Evolutionary conservation across 2,797 vertebrate genomes (phyloP).

Genomic region (Gadopsis marmoratus): DNA sequence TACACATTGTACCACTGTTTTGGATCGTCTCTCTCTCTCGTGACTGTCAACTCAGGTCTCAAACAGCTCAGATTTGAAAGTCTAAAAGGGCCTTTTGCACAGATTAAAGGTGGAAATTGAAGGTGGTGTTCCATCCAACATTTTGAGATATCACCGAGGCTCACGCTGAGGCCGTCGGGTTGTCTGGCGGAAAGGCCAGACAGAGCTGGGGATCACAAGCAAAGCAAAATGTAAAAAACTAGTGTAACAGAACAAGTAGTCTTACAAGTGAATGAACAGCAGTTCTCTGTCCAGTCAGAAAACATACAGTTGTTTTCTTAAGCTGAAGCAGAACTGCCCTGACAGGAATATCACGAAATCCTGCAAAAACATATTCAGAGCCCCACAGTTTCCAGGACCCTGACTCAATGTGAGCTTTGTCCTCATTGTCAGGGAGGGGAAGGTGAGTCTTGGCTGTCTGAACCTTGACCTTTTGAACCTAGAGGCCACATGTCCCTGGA

Average conservation of each 20-base stretch:
- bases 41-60: no score
- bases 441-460: slow-evolving; percentile 62
- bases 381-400: slow-evolving; percentile 15
- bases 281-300: slow-evolving; percentile 28
- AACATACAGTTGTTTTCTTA: slow-evolving; percentile 38
- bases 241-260: not conserved
- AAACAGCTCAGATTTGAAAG: not conserved
- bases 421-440: slow-evolving; percentile 49
- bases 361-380: slow-evolving; percentile 27
- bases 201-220: not conserved
- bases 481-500: slow-evolving; percentile 71
- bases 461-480: slow-evolving; percentile 66
- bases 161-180: not conserved
- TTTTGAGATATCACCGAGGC: not conserved
- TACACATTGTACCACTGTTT: no score
- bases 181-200: not conserved
- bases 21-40: no score
- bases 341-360: slow-evolving; percentile 38
- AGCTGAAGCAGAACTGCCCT: slow-evolving; percentile 7
- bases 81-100: not conserved
- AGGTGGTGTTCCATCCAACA: not conserved
- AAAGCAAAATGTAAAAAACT: not conserved
- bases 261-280: slow-evolving; percentile 17
- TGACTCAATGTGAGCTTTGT: slow-evolving; percentile 79
- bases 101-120: not conserved